These are phyloP conservation scores for Isurus oxyrinchus DNA, from an alignment of 2,113 vertebrate genomes.

Conservation along the genomic window DNA sequence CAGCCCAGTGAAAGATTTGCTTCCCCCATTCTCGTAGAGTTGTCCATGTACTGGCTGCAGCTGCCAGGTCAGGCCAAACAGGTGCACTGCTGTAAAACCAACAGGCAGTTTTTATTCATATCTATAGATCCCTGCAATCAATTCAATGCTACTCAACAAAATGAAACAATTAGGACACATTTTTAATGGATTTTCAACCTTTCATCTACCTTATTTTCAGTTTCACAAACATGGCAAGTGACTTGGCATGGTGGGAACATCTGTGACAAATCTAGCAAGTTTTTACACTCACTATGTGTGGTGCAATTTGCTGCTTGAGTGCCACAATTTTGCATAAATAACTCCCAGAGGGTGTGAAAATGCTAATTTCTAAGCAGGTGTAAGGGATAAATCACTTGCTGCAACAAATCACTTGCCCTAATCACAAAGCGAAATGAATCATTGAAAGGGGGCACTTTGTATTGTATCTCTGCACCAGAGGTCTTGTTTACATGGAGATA, in stretches of 20 bases:
- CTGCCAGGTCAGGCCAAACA: slow-evolving; percentile 97
- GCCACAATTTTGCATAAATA: background rate
- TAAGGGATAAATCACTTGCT: slow-evolving; percentile 7
- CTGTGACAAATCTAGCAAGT: background rate
- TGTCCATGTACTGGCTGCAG: slow-evolving; percentile 85
- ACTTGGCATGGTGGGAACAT: slow-evolving; percentile 1
- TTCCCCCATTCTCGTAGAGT: slow-evolving; percentile 91
- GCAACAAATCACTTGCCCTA: background rate
- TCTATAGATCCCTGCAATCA: background rate
- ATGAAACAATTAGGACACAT: slow-evolving; percentile 1
- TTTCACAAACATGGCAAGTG: slow-evolving; percentile 1
- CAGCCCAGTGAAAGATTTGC: slow-evolving; percentile 69
- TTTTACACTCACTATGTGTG: background rate
- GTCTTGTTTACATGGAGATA: background rate
- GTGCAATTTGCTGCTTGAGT: background rate
- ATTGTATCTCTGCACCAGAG: background rate
- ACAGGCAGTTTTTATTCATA: slow-evolving; percentile 37
- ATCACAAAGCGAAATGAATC: background rate
- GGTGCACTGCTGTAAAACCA: slow-evolving; percentile 83
- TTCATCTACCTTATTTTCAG: background rate
- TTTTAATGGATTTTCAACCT: background rate
- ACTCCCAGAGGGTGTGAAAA: background rate
- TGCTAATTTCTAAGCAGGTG: slow-evolving; percentile 30
- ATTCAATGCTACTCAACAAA: slow-evolving; percentile 5
- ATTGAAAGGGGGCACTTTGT: background rate